Percentiles rank a stretch among this genome's conserved stretches.
phyloP scores from a whole-genome alignment of 2,888 invertebrate genomes.

The Rhyacophila evoluta region DNA sequence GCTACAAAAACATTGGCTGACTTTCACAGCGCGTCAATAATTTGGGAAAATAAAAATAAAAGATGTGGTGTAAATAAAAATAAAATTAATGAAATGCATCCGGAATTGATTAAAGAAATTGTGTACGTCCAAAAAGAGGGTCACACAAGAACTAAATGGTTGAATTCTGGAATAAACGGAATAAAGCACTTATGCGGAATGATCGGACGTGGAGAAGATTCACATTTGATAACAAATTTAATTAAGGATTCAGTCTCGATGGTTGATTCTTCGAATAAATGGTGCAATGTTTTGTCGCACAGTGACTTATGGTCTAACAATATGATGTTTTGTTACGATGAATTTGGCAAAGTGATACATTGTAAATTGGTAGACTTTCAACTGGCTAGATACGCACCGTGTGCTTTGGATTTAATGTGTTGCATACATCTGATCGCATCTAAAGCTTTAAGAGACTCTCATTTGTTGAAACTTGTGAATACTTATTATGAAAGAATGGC shows the following conservation, averaged over 20 bases:
- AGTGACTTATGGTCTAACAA: constrained; percentile 77
- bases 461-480: constrained; percentile 66
- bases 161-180: constrained; percentile 61
- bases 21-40: constrained; percentile 69
- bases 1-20: constrained; percentile 66
- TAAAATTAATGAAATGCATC: constrained; percentile 56
- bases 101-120: constrained; percentile 57
- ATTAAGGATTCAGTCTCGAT: constrained; percentile 59
- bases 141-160: constrained; percentile 61
- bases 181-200: constrained; percentile 60
- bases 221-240: constrained; percentile 57
- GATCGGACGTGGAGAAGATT: constrained; percentile 57
- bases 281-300: constrained; percentile 71
- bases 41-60: constrained; percentile 64
- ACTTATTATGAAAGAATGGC: constrained; percentile 70
- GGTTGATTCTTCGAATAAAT: constrained; percentile 59
- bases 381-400: constrained; percentile 74
- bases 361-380: constrained; percentile 80
- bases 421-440: constrained; percentile 70
- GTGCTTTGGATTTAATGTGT: constrained; percentile 74
- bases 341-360: constrained; percentile 65
- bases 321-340: constrained; percentile 68
- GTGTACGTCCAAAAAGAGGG: constrained; percentile 57
- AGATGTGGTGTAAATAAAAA: constrained; percentile 49
- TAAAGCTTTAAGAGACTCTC: constrained; percentile 64